These are phyloP conservation scores for Myoxocephalus aenaeus DNA, from an alignment of 2,797 vertebrate species.

Conservation along the genomic window DNA sequence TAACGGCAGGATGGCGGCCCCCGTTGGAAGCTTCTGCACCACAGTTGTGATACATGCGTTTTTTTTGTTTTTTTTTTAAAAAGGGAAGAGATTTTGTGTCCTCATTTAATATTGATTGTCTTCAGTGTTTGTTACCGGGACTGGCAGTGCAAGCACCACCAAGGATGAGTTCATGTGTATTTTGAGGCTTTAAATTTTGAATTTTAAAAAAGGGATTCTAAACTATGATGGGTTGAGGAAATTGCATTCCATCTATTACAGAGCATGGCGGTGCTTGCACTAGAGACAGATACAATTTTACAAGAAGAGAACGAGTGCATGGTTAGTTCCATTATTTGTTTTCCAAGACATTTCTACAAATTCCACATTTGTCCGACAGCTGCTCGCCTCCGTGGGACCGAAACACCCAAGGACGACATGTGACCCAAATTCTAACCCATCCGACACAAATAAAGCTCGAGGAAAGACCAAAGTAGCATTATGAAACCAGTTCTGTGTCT, in stretches of 20 bases:
- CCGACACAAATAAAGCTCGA: not conserved
- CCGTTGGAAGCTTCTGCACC: not conserved
- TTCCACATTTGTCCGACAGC: slow-evolving; percentile 12
- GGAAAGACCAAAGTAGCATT: slow-evolving; percentile 2
- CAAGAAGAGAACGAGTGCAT: not conserved
- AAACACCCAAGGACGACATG: slow-evolving; percentile 10
- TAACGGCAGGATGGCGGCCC: not conserved
- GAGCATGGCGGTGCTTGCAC: too few species aligned
- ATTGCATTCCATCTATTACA: not conserved
- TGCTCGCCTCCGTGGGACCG: not conserved
- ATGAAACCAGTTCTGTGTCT: not conserved
- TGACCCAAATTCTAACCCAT: slow-evolving; percentile 39
- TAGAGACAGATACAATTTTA: slow-evolving; percentile 23
- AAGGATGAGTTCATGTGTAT: not conserved
- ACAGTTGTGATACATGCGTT: not conserved
- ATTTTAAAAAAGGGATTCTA: slow-evolving; percentile 5
- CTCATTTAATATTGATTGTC: slow-evolving; percentile 22
- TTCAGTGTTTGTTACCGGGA: not conserved
- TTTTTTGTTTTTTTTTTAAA: not conserved
- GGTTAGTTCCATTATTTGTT: slow-evolving; percentile 2
- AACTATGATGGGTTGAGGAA: not conserved
- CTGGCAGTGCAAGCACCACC: not conserved
- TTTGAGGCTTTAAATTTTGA: slow-evolving; percentile 6
- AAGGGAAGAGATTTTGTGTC: slow-evolving; percentile 16
- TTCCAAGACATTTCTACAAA: slow-evolving; percentile 16